Evolutionary conservation across 2,888 invertebrate genomes (phyloP).

Genomic region (Drosophila aldrichi): DNA sequence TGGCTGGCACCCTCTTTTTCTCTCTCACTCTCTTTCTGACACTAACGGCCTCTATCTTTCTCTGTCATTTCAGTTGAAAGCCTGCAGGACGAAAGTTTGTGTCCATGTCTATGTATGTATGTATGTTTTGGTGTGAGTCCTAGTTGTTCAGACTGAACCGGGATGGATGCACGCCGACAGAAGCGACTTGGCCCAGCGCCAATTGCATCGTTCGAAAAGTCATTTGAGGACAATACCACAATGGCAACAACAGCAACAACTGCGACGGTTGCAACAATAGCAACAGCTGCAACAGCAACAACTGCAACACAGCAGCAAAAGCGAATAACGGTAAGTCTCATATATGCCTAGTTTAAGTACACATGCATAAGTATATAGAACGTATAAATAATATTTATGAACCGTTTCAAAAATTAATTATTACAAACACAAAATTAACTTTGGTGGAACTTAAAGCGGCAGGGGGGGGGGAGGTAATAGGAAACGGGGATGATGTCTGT

Average conservation of each 20-base stretch:
- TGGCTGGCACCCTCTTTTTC: not conserved
- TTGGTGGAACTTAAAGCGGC: not conserved
- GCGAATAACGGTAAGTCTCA: conserved; percentile 52
- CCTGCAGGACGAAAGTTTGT: conserved; percentile 16
- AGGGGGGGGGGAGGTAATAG: not conserved
- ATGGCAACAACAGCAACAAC: conserved; percentile 39
- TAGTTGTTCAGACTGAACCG: conserved; percentile 44
- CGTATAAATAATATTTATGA: conserved; percentile 35
- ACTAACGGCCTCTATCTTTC: too few species aligned
- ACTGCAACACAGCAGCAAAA: conserved; percentile 34
- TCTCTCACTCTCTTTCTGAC: not conserved
- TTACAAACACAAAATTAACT: conserved; percentile 46
- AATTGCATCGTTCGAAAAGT: conserved; percentile 94
- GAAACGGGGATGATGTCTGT: not conserved
- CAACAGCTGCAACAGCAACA: conserved; percentile 14
- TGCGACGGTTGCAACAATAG: conserved; percentile 16
- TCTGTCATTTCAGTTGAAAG: conserved; percentile 17
- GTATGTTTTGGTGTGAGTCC: conserved; percentile 29
- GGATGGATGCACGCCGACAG: conserved; percentile 86
- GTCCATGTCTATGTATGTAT: not conserved
- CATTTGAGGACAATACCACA: conserved; percentile 83
- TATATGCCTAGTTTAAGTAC: not conserved
- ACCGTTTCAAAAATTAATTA: conserved; percentile 59
- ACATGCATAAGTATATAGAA: not conserved
- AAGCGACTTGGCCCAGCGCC: conserved; percentile 96